Base-by-base conservation (phyloP, 2,888 invertebrate species). In the Sericinus montela region DNA sequence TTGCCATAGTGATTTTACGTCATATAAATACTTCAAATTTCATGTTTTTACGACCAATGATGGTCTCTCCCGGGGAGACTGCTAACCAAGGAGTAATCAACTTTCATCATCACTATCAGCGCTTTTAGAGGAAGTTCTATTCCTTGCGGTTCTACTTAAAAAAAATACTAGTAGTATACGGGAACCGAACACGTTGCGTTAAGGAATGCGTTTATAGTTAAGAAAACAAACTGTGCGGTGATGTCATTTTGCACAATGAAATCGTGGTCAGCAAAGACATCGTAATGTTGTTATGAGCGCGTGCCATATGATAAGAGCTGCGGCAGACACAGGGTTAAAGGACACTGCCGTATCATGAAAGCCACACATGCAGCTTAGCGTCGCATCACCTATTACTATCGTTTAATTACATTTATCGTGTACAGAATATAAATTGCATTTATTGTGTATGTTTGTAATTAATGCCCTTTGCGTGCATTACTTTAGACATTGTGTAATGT, bases 221-320 rank as follows among this genome's bases (percentile, higher is more conserved):
- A 4, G 11, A 11, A 32, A 32, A 32, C 32, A n/a, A 29, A 13
- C 13, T 2, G 11, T 3, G 7, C 5, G 13, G 7, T 5, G 7
- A 6, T n/a, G n/a, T 4, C 32, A 38, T 39, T 28, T 28, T 13
- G 9, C 3, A 13, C 13, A 28, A 4, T 8, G 14, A 36, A 44
- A 36, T n/a, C n/a, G 36, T 45, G 13, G 37, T 29, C 4, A 29
- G 29, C 29, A 28, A 35, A 35, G 41, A 42, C 28, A 16, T 36
- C 19, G 41, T 37, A 13, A 13, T 1, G 6, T 14, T 9, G 11
- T 10, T 14, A 11, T 37, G 10, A 52, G 60, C 58, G 64, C 64
- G 65, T 64, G 65, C 60, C 56, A 37, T 9, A 45, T 36, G 60
- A 66, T 69, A 62, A 62, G 53, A 10, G 48, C 44, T 59, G 32